Base-by-base conservation (phyloP, 2,888 invertebrate genomes). In the Drosophila picticornis region DNA sequence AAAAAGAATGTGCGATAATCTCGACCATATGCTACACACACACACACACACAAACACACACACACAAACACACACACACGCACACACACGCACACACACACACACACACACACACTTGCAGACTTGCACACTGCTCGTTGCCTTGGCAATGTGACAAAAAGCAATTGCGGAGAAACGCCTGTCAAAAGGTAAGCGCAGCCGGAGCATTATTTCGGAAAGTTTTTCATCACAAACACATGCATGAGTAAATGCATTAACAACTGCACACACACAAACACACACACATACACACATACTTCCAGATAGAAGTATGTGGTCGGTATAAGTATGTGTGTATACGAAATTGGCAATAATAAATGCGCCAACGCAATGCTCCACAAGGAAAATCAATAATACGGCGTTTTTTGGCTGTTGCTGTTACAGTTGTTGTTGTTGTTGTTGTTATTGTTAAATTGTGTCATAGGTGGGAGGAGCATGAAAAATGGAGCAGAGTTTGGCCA, bases 141-240 rank as follows among this genome's bases (percentile, higher is more conserved):
- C 88, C 84, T 90, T 90, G 88, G 84, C 90, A 86, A 80, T 79
- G 84, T 81, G 88, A 85, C 86, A 79, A 70, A 86, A 85, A 77
- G 74, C 72, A 88, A 88, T 83, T 77, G 80, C 84, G 69, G 59
- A 75, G 59, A 75, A 72, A 62, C 55, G 70, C 57, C 67, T 50
- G 52, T 60, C 58, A 65, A 82, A 80, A 81, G 75, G 79, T 77
- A 72, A 81, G 31, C 46, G 61, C 48, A 63, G 52, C 34, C 38
- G 65, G 57, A 86, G 68, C 66, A 72, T 65, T 68, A 70, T 72
- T 72, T 82, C 56, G 52, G 27, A 61, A 53, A 65, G 74, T 72
- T 56, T 52, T 56, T 51, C 68, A 68, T 53, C 50, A 51, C 66
- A 55, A 43, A 43, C 40, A 51, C 53, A 55, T 46, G 36, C 53